Conservation (phyloP, 2,113 vertebrate species). For the Paradoxurus hermaphroditus region DNA sequence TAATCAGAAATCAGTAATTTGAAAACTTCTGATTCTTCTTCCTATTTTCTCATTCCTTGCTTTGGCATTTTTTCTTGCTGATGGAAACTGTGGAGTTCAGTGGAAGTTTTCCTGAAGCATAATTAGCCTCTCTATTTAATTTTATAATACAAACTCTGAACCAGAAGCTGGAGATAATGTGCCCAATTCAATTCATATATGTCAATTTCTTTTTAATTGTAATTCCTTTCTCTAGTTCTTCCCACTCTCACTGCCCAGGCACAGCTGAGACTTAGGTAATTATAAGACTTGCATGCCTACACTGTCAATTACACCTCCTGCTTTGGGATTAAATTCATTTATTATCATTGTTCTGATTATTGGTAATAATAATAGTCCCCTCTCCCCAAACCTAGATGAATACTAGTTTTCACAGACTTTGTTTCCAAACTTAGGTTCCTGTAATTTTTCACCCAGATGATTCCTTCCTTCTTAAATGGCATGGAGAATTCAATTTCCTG, state of each 20-base stretch:
- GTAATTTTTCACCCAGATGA: not conserved
- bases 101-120: conserved; percentile 51
- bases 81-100: conserved; percentile 3
- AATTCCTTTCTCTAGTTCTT: conserved; percentile 53
- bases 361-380: conserved; percentile 31
- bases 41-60: not conserved
- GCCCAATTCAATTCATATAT: conserved; percentile 56
- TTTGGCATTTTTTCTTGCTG: not conserved
- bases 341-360: conserved; percentile 53
- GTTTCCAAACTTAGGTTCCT: conserved; percentile 1
- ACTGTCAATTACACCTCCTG: conserved; percentile 43
- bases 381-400: conserved; percentile 14
- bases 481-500: not conserved
- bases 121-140: conserved; percentile 67
- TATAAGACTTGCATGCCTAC: conserved; percentile 33
- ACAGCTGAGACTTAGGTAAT: conserved; percentile 43
- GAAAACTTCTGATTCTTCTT: not conserved
- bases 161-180: conserved; percentile 64
- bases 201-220: conserved; percentile 64
- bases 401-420: conserved; percentile 37
- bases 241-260: conserved; percentile 13
- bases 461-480: not conserved
- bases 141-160: conserved; percentile 63
- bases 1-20: not conserved
- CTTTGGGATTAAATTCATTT: conserved; percentile 64